Evolutionary conservation across 2,797 vertebrate species (phyloP), one percentile per base, ranked within the genome.

Genomic region (Liparis tanakae): DNA sequence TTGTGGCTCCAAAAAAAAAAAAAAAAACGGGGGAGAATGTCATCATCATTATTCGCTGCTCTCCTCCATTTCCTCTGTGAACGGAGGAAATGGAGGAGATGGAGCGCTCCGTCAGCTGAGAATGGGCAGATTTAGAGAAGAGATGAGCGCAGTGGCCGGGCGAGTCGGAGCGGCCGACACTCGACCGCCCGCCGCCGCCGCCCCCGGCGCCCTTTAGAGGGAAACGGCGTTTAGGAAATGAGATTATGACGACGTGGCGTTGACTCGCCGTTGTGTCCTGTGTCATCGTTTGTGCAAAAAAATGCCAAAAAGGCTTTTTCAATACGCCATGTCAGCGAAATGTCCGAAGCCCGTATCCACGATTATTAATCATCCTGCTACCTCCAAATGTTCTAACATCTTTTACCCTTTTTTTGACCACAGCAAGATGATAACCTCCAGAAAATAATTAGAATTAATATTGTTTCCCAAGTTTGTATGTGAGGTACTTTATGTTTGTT

Each of bases 21-120:
- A 4, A 54, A 15, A 54, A 15, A 30, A 50, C 72, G 67, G 67
- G 72, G 78, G 84, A 85, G 73, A 82, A 87, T 91, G 88, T 91
- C 85, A 85, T 90, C 76, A 84, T 88, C 85, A 89, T 92, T 91
- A 91, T 87, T 87, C 73, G 80, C 72, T 60, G 56, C 79, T 85
- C 88, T 80, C 66, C 72, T 86, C 84, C 76, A 84, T 91, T 88
- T 85, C 74, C 74, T 83, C 73, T 69, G 82, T 88, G 89, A 72
- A 79, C 41, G 54, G 61, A 76, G 72, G 72, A 81, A 72, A 88
- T 84, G 65, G 61, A 76, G 72, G 72, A 81, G 72, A 88, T 84
- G 65, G 76, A 86, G 73, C 69, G 51, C 74, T 83, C 80, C 54
- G 78, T 88, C 86, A 85, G 74, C 75, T 74, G 57, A 39, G 56